A percentile compares a stretch with the other conserved stretches of the same genome.
These are phyloP conservation scores for zebrafish (Danio rerio) DNA, from an alignment of 2,113 vertebrate species.

Conservation along the genomic window DNA sequence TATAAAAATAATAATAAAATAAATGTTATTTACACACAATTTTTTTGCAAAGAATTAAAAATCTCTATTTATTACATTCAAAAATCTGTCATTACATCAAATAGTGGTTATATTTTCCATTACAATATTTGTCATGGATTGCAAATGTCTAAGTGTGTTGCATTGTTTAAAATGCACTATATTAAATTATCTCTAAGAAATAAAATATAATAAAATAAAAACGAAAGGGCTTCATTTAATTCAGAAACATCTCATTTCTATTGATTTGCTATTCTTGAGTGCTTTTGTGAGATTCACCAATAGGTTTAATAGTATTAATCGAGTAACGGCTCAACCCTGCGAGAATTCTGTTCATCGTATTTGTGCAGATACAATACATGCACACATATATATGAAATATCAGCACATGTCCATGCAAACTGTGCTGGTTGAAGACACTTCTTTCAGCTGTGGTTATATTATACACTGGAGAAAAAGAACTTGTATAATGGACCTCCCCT, in stretches of 20 bases:
- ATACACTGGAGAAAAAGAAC: conserved; percentile 80
- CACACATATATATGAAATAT: conserved; percentile 76
- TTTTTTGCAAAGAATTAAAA: no score
- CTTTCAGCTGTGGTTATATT: conserved; percentile 78
- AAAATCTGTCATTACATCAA: no score
- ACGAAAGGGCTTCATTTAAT: neutral
- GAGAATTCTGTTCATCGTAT: conserved; percentile 67
- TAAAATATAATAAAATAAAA: no score
- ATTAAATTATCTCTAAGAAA: no score
- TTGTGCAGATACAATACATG: conserved; percentile 72
- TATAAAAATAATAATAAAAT: no score
- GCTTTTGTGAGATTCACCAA: conserved; percentile 23
- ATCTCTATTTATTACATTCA: no score
- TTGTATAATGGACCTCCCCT: conserved; percentile 75
- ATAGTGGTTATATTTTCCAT: no score
- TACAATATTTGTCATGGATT: no score
- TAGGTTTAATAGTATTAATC: neutral
- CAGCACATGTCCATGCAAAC: conserved; percentile 67
- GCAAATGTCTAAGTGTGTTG: no score
- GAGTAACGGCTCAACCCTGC: conserved; percentile 31
- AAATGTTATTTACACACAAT: no score
- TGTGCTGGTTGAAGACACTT: conserved; percentile 69
- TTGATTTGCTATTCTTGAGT: neutral
- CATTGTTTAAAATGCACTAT: no score
- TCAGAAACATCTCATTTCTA: neutral